These are phyloP conservation scores for Gymnarchus niloticus DNA, from an alignment of 2,113 vertebrate species.

Conservation along the genomic window DNA sequence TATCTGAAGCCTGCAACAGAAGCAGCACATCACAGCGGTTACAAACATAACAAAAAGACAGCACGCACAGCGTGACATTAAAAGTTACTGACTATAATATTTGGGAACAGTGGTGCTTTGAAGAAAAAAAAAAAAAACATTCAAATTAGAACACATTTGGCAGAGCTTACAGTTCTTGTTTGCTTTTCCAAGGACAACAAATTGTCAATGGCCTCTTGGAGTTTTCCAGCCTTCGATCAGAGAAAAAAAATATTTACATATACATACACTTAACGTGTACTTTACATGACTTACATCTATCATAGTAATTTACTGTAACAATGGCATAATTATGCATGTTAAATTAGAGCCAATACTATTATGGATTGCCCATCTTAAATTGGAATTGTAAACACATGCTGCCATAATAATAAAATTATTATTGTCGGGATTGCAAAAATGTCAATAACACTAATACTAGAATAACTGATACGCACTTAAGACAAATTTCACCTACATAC, in stretches of 20 bases:
- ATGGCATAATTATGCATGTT: neutral
- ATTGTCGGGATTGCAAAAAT: neutral
- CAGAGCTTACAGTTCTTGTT: slow-evolving; percentile 82
- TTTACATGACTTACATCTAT: neutral
- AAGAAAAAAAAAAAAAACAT: neutral
- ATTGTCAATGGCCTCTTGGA: slow-evolving; percentile 92
- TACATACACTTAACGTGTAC: neutral
- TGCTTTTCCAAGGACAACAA: slow-evolving; percentile 95
- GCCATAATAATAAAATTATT: neutral
- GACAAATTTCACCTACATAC: neutral
- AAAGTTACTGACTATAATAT: neutral
- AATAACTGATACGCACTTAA: neutral
- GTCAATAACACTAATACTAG: neutral
- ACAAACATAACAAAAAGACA: neutral
- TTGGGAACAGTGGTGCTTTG: neutral
- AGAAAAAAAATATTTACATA: slow-evolving; percentile 27
- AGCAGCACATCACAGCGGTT: neutral
- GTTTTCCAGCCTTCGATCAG: slow-evolving; percentile 78
- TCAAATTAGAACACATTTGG: neutral
- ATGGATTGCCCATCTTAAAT: too few species aligned
- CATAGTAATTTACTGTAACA: neutral
- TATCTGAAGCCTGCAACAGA: slow-evolving; percentile 83
- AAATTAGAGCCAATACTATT: too few species aligned
- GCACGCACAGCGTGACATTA: neutral
- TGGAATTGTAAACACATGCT: neutral